Evolutionary conservation across 2,797 vertebrate genomes (phyloP).

Genomic region (Orientallactaga sibirica): DNA sequence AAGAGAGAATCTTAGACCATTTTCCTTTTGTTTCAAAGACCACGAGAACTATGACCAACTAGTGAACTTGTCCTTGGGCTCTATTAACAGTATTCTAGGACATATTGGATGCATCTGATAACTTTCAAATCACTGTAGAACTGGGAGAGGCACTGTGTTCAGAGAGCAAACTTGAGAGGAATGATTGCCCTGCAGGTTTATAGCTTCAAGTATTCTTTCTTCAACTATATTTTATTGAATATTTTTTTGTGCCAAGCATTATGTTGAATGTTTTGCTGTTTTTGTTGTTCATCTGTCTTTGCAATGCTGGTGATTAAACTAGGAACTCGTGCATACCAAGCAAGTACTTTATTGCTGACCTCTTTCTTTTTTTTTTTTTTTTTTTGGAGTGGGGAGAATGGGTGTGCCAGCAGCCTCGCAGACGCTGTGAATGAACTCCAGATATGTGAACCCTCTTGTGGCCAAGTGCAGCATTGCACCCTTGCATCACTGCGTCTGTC

Average conservation of each 20-base stretch:
- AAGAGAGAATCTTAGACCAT: too few relatives aligned
- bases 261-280: background rate
- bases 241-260: constrained; percentile 5
- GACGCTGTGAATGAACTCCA: too few relatives aligned
- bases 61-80: background rate
- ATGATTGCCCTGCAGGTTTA: background rate
- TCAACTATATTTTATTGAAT: background rate
- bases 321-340: background rate
- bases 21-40: background rate
- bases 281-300: background rate
- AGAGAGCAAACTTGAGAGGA: background rate
- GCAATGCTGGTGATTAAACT: background rate
- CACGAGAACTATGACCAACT: background rate
- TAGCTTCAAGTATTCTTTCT: background rate
- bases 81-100: background rate
- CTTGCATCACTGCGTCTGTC: too few relatives aligned
- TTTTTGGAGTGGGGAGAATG: too few relatives aligned
- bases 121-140: background rate
- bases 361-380: background rate
- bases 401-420: too few relatives aligned
- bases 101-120: background rate
- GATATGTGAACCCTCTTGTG: too few relatives aligned
- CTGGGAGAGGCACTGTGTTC: background rate
- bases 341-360: background rate
- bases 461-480: too few relatives aligned